Evolutionary conservation across 2,113 vertebrate genomes (phyloP).

Genomic region (Lophura nycthemera): DNA sequence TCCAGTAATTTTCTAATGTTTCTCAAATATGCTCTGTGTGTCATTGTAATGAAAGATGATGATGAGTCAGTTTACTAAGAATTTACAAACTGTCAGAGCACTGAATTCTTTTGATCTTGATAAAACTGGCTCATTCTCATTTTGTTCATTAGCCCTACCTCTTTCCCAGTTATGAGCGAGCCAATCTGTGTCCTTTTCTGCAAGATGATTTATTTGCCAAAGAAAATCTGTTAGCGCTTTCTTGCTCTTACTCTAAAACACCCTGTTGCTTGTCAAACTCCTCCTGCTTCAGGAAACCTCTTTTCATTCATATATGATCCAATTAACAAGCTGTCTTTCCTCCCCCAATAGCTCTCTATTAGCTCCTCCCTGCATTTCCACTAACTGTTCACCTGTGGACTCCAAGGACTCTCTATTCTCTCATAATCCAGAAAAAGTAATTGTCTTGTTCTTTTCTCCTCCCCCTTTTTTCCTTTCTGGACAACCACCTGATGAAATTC

Average conservation of each 20-base stretch:
- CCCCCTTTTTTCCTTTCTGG: not conserved
- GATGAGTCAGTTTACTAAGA: constrained; percentile 47
- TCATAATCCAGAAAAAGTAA: not conserved
- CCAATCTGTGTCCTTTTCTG: constrained; percentile 44
- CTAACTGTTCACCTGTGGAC: not conserved
- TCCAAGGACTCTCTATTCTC: not conserved
- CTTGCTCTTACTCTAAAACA: constrained; percentile 28
- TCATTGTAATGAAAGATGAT: not conserved
- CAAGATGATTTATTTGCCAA: constrained; percentile 54
- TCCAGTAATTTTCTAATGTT: not conserved
- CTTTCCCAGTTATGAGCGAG: constrained; percentile 59
- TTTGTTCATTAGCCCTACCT: constrained; percentile 25
- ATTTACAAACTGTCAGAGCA: constrained; percentile 41
- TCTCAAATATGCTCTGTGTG: constrained; percentile 15
- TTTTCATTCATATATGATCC: not conserved
- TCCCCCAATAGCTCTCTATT: not conserved
- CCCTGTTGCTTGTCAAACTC: constrained; percentile 3
- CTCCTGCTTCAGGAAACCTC: not conserved
- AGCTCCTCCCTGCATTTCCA: not conserved
- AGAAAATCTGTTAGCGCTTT: constrained; percentile 47
- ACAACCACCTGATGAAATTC: not conserved
- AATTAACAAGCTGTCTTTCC: not conserved
- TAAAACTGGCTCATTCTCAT: constrained; percentile 1
- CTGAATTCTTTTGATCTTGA: constrained; percentile 47
- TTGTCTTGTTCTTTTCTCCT: not conserved